Base-by-base conservation (phyloP, 2,888 invertebrate species). In the Drosophila aldrichi region DNA sequence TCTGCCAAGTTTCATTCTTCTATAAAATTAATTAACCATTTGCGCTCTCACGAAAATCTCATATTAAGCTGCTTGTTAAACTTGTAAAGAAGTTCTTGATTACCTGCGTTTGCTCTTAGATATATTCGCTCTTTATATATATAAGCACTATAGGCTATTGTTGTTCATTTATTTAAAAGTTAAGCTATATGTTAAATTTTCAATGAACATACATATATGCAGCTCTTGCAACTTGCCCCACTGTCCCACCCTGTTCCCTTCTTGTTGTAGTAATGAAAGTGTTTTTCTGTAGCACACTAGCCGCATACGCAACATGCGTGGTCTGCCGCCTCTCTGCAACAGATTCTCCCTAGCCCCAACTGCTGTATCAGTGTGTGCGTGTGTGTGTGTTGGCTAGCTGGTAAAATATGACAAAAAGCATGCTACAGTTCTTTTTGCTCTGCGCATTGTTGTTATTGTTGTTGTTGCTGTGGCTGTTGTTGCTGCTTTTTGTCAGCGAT, bases 381-480 rank as follows among this genome's bases (percentile, higher is more conserved):
- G 29, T 20, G 36, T 40, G 59, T 67, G 41, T 58, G 59, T 56
- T 67, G 65, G 80, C 59, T 56, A 65, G 71, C 82, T 60, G 43
- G 76, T 90, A 83, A 90, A 90, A 88, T 84, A 84, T 90, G 90
- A 90, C 89, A 90, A 90, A 90, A 84, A 90, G 77, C 78, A 86
- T 88, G 83, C 87, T 80, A 86, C 66, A 61, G 60, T 80, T 82
- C 10, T 55, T 79, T 77, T 64, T 76, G 73, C n/a, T 54, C 61
- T 63, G 25, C n/a, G 20, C 25, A 51, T 43, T 68, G 44, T 65
- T 60, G 64, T 46, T 66, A 40, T 68, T 49, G 48, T 18, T 49
- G 48, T 32, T 18, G 34, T 12, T 34, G 34, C 34, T 34, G 34
- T 32, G 54, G 58, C 14, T 60, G 55, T 32, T 75, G 70, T 51